Evolutionary conservation across 2,888 invertebrate genomes (phyloP).

Genomic region (Ophion ventricosus): DNA sequence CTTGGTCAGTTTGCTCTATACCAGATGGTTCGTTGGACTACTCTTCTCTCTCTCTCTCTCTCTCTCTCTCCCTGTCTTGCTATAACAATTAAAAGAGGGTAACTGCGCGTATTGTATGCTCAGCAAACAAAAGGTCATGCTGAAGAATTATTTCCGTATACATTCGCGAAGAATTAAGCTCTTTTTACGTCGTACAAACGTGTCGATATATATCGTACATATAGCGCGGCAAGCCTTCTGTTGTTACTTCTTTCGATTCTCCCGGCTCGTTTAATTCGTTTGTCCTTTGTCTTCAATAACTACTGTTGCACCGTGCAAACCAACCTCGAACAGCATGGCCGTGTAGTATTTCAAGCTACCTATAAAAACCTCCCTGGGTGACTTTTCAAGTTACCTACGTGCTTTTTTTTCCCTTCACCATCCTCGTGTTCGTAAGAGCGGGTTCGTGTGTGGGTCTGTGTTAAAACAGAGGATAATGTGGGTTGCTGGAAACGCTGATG

Average conservation of each 20-base stretch:
- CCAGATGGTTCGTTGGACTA: constrained; percentile 46
- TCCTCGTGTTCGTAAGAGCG: constrained; percentile 58
- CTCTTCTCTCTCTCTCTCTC: constrained; percentile 20
- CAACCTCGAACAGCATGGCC: constrained; percentile 17
- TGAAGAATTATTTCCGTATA: not conserved
- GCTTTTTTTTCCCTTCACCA: constrained; percentile 4
- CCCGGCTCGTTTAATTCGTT: constrained; percentile 59
- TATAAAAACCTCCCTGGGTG: constrained; percentile 9
- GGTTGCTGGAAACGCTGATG: constrained; percentile 81
- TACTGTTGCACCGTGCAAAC: constrained; percentile 38
- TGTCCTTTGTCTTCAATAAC: constrained; percentile 58
- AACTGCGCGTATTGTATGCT: not conserved
- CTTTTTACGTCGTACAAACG: not conserved
- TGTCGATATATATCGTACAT: constrained; percentile 25
- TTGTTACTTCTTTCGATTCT: constrained; percentile 10
- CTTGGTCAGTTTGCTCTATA: constrained; percentile 73
- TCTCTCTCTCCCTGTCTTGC: constrained; percentile 25
- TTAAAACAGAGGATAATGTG: constrained; percentile 76
- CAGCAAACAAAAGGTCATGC: constrained; percentile 4
- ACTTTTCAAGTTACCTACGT: constrained; percentile 8
- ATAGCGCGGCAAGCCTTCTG: constrained; percentile 41
- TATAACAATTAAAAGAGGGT: constrained; percentile 36
- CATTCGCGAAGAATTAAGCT: not conserved
- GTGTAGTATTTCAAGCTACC: not conserved
- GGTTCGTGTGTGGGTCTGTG: constrained; percentile 70